Evolutionary conservation across 2,113 vertebrate genomes (phyloP).

Genomic region (Antechinus stuartii): DNA sequence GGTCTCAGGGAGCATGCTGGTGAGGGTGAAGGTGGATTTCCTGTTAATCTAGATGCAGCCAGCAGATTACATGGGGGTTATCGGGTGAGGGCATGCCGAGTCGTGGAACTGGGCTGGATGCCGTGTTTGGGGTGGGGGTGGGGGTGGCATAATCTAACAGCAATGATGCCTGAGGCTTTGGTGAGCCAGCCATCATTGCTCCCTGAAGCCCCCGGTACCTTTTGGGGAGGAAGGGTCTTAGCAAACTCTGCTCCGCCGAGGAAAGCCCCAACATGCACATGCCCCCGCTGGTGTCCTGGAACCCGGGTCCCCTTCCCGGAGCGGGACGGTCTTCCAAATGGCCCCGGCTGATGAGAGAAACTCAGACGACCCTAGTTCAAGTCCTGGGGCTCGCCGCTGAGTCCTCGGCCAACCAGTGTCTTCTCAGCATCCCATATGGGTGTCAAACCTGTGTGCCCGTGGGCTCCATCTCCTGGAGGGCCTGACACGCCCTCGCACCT

Average conservation of each 20-base stretch:
- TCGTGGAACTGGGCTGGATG: not conserved
- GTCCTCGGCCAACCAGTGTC: not conserved
- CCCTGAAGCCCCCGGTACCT: conserved; percentile 72
- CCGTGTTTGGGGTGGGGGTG: not conserved
- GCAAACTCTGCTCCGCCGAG: conserved; percentile 48
- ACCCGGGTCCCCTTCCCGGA: conserved; percentile 45
- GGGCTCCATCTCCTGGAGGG: not conserved
- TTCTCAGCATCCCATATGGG: not conserved
- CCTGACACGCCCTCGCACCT: conserved; percentile 2
- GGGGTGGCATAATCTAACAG: conserved; percentile 81
- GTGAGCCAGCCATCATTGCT: conserved; percentile 79
- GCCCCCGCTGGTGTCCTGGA: conserved; percentile 47
- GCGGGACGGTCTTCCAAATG: conserved; percentile 67
- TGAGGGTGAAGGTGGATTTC: not conserved
- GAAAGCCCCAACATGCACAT: conserved; percentile 39
- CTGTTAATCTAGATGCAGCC: not conserved
- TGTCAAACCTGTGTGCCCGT: not conserved
- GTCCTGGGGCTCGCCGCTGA: not conserved
- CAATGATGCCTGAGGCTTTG: conserved; percentile 76
- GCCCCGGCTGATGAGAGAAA: conserved; percentile 18
- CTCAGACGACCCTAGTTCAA: not conserved
- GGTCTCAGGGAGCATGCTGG: not conserved
- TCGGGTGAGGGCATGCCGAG: not conserved
- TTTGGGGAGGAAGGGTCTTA: conserved; percentile 52
- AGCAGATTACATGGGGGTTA: not conserved